Percentiles rank a stretch among this genome's conserved stretches.
These are phyloP conservation scores for Urophycis tenuis DNA, from an alignment of 2,797 vertebrate genomes.

Conservation along the genomic window DNA sequence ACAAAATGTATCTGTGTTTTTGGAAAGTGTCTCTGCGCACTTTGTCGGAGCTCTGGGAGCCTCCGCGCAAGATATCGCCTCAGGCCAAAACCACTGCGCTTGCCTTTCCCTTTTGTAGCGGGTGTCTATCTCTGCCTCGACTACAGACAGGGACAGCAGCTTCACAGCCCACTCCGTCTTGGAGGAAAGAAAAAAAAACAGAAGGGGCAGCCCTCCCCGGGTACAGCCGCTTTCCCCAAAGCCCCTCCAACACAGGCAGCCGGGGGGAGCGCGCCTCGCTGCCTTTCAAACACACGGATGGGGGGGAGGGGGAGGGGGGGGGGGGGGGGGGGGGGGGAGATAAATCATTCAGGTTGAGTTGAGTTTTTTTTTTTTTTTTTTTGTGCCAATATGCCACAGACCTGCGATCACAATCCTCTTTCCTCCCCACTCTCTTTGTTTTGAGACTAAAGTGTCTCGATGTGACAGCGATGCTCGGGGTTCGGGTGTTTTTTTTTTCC, in stretches of 20 bases:
- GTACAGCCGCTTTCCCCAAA: conserved; percentile 42
- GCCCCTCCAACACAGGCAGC: conserved; percentile 35
- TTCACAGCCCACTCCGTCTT: conserved; percentile 21
- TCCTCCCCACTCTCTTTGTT: conserved; percentile 59
- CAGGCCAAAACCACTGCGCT: conserved; percentile 65
- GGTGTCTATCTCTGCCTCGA: conserved; percentile 56
- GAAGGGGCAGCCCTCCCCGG: conserved; percentile 63
- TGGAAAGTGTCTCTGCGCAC: conserved; percentile 68
- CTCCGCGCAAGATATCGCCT: conserved; percentile 57
- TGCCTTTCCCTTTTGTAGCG: conserved; percentile 57
- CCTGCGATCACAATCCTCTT: conserved; percentile 71
- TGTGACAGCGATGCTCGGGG: conserved; percentile 73
- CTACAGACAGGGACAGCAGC: conserved; percentile 61
- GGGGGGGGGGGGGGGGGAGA: conserved; percentile 58
- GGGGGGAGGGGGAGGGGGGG: too few relatives aligned
- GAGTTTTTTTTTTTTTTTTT: conserved; percentile 28
- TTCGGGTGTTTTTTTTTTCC: conserved; percentile 56
- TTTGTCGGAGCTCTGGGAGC: conserved; percentile 70
- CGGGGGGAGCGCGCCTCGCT: conserved; percentile 52
- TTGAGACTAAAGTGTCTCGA: conserved; percentile 70
- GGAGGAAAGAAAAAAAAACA: conserved; percentile 6
- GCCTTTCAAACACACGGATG: conserved; percentile 48
- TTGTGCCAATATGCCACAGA: conserved; percentile 72
- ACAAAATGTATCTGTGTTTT: conserved; percentile 79
- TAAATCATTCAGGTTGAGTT: conserved; percentile 74